Base-by-base conservation (phyloP, 2,888 invertebrate species). In the Fragum sueziense region DNA sequence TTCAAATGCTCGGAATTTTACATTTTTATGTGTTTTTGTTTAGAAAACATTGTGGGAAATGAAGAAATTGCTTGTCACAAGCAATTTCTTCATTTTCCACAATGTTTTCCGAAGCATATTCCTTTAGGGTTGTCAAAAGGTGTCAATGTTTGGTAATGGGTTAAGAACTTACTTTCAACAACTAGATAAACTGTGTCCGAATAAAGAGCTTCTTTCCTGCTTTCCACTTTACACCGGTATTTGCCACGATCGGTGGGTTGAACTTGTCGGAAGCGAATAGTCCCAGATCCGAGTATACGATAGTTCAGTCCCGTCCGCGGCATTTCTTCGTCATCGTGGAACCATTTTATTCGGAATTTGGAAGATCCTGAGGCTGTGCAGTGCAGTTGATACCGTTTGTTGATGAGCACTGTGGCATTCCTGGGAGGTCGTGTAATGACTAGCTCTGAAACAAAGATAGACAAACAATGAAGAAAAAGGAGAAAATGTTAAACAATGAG, bases 171-270 rank as follows among this genome's bases (percentile, higher is more conserved):
- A 91, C 91, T 89, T 83, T 91, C 85, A 3, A 91, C 90, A 68
- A 81, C 78, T 9, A 91, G 84, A 76, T 80, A 79, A 7, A 85
- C 88, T 0, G 85, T 80, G 7, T 85, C 74, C 3, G 90, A 89
- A 11, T 72, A 70, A 20, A 84, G 68, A 17, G 79, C 71, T 25
- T 86, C 84, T 41, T 74, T 79, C 7, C 79, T 84, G 79, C 88
- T 88, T 52, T 85, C 85, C 2, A 84, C 90, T 51, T 85, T 84
- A 78, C 91, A 91, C 29, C 80, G 78, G 69, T 91, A 91, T n/a
- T 70, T 71, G 2, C 91, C 91, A 54, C 87, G 79, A 70, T 91
- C 88, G 0, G 84, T 47, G 0, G 89, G 87, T 33, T 81, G 73
- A 14, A 90, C 87, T 20, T 88, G 70, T 29, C 74, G 79, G 70